These are phyloP conservation scores for Halocynthia aurantium DNA, from an alignment of 23 tunicate genomes.

Conservation along the genomic window DNA sequence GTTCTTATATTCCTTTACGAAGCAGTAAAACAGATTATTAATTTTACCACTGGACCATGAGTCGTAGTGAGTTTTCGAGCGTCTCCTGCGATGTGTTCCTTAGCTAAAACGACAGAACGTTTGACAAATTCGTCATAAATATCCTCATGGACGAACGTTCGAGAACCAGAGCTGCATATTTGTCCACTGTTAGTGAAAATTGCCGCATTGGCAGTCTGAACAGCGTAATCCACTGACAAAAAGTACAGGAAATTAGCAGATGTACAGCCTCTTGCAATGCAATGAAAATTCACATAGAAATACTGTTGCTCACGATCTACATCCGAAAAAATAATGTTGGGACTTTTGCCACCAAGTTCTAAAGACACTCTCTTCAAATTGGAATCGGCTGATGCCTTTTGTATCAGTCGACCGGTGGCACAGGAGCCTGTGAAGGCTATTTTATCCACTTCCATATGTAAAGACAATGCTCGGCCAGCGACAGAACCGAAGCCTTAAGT, in stretches of 20 bases:
- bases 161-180: conserved; percentile 45
- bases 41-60: conserved; percentile 47
- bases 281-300: background rate
- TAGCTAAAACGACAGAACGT: conserved; percentile 28
- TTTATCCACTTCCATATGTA: conserved; percentile 51
- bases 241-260: background rate
- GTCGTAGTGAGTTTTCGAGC: conserved; percentile 14
- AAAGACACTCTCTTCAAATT: conserved; percentile 37
- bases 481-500: conserved; percentile 34
- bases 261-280: background rate
- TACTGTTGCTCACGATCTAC: conserved; percentile 24
- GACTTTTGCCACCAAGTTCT: conserved; percentile 56
- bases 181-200: conserved; percentile 42
- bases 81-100: conserved; percentile 21
- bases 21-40: no score
- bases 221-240: conserved; percentile 49
- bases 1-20: no score
- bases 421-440: conserved; percentile 61
- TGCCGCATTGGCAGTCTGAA: conserved; percentile 33
- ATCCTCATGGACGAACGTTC: conserved; percentile 53
- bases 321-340: conserved; percentile 43
- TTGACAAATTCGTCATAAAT: conserved; percentile 60
- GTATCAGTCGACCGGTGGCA: conserved; percentile 32
- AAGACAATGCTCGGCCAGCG: conserved; percentile 33
- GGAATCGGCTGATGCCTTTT: conserved; percentile 47